Conservation (phyloP, 2,888 invertebrate species). For the Dyspetes luteomarginatus region DNA sequence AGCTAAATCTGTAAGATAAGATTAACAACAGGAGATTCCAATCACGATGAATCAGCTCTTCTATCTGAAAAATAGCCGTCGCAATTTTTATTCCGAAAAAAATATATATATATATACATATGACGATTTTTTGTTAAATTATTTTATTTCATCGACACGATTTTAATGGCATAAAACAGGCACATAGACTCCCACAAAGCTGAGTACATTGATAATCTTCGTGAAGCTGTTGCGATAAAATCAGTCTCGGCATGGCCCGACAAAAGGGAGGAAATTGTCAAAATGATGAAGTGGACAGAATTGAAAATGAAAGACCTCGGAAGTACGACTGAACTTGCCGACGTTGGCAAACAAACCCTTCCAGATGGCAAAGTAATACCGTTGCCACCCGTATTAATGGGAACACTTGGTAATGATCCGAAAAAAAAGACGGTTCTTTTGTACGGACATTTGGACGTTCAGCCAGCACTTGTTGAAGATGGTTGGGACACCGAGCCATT, state of each 20-base stretch:
- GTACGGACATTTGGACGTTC: slow-evolving; percentile 99
- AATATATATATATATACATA: too few relatives aligned
- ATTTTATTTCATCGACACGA: too few relatives aligned
- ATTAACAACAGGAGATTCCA: too few relatives aligned
- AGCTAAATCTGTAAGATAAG: too few relatives aligned
- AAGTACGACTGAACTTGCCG: slow-evolving; percentile 88
- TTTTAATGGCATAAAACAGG: slow-evolving; percentile 84
- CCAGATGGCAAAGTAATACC: slow-evolving; percentile 89
- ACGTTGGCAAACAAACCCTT: slow-evolving; percentile 91
- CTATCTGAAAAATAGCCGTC: too few relatives aligned
- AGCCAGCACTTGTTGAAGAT: slow-evolving; percentile 96
- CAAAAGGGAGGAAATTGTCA: slow-evolving; percentile 90
- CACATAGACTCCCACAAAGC: slow-evolving; percentile 91
- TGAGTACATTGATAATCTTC: slow-evolving; percentile 91
- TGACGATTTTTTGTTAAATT: too few relatives aligned
- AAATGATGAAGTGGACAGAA: slow-evolving; percentile 94
- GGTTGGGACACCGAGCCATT: slow-evolving; percentile 99
- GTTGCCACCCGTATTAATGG: slow-evolving; percentile 94
- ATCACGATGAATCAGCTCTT: too few relatives aligned
- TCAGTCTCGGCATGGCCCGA: slow-evolving; percentile 97
- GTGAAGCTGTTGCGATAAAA: slow-evolving; percentile 95
- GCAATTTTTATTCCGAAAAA: too few relatives aligned
- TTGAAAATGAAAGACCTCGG: slow-evolving; percentile 89
- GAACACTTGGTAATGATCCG: slow-evolving; percentile 89
- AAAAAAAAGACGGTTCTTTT: slow-evolving; percentile 96